Evolutionary conservation across 2,113 vertebrate species (phyloP), one percentile per base, ranked within the genome.

Genomic region (Pampusana beccarii): DNA sequence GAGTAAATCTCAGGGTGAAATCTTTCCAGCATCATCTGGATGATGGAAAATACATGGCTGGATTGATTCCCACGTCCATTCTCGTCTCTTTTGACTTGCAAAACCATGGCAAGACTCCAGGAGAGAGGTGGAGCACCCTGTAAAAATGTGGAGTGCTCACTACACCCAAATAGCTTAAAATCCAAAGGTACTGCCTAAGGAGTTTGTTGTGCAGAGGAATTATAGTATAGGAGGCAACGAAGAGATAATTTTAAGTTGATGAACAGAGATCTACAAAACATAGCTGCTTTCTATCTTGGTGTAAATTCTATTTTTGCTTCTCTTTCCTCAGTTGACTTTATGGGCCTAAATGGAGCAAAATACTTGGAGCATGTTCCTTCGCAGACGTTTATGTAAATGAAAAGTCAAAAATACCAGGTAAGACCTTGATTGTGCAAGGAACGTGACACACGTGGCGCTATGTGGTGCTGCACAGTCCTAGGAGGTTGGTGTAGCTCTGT

Each of bases 31-130:
- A 74, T 71, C 73, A 34, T 80, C 64, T 86, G n/a, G n/a, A n/a
- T n/a, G 51, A 57, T 86, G 44, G 78, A 57, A 81, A 71, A 91
- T 60, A 34, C 34, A 25, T 33, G 75, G 64, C 80, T 96, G 93
- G 69, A 86, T 81, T 80, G 67, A 56, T 56, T 96, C 80, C 82
- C 64, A 78, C 42, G 66, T 54, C 67, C 56, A 21, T 66, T 83
- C 62, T 90, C 79, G 58, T 88, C 67, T 70, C 72, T 82, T 42
- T 58, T 25, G 21, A 80, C 56, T 93, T 82, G 31, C 33, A 95
- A 67, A 80, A 61, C 62, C 9, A 3, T 44, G 64, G 90, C 60
- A 60, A 53, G 82, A 1, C 36, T 78, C 80, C 81, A 86, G 75
- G 60, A 58, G 67, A 83, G 75, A 48, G 33, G 48, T 71, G 67